Conservation (phyloP, 2,888 invertebrate species). For the Liopterus haemorrhoidalis region DNA sequence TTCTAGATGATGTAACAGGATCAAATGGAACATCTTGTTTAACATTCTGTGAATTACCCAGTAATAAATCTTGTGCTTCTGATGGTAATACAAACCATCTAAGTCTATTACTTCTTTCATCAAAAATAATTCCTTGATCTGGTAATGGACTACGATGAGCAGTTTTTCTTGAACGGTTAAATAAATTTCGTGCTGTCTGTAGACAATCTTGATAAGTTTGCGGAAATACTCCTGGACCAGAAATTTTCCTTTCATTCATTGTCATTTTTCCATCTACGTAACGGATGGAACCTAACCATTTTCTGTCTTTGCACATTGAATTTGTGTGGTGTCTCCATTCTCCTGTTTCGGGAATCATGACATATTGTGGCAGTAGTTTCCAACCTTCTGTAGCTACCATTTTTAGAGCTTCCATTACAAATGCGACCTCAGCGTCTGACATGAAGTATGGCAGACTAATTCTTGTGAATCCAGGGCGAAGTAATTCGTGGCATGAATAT, state of each 20-base stretch:
- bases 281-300: conserved; percentile 72
- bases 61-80: conserved; percentile 72
- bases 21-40: conserved; percentile 72
- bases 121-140: conserved; percentile 72
- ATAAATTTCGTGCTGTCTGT: conserved; percentile 71
- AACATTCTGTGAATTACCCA: conserved; percentile 68
- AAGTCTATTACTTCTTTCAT: conserved; percentile 60
- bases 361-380: conserved; percentile 82
- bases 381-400: conserved; percentile 86
- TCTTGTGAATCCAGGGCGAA: conserved; percentile 80
- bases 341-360: conserved; percentile 79
- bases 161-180: conserved; percentile 69
- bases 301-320: conserved; percentile 70
- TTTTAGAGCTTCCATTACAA: conserved; percentile 75
- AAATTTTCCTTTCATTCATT: conserved; percentile 63
- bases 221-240: conserved; percentile 66
- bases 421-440: conserved; percentile 71
- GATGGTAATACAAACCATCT: conserved; percentile 87
- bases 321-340: conserved; percentile 85
- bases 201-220: conserved; percentile 71
- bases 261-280: conserved; percentile 65
- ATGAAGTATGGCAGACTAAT: conserved; percentile 82
- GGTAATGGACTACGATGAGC: conserved; percentile 65
- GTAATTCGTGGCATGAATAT: conserved; percentile 58
- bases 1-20: conserved; percentile 48